These are phyloP conservation scores for Melikaiella ostensackeni DNA, from an alignment of 2,888 invertebrate genomes.

Conservation along the genomic window DNA sequence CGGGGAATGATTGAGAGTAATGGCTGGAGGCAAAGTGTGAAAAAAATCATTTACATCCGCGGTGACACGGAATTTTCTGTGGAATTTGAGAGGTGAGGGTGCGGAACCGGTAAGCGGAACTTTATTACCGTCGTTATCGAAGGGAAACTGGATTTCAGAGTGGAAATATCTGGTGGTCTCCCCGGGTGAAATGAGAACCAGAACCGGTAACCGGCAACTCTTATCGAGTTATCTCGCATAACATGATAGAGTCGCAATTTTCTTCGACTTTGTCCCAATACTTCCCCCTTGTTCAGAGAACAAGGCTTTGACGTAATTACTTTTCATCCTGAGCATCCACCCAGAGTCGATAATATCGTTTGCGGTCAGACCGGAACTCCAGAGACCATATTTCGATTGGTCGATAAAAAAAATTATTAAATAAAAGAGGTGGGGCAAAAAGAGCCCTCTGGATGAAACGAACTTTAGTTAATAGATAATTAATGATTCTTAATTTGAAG, in stretches of 20 bases:
- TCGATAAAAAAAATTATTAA: background rate
- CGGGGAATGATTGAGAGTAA: slow-evolving; percentile 11
- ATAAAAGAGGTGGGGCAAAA: background rate
- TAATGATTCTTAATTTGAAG: background rate
- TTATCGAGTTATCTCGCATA: slow-evolving; percentile 56
- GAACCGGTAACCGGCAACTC: slow-evolving; percentile 52
- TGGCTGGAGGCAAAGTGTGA: slow-evolving; percentile 34
- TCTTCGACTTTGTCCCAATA: slow-evolving; percentile 43
- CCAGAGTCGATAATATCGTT: slow-evolving; percentile 12
- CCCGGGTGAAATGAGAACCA: slow-evolving; percentile 35
- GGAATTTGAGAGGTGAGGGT: slow-evolving; percentile 46
- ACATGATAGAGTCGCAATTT: slow-evolving; percentile 52
- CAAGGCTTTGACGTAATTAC: slow-evolving; percentile 25
- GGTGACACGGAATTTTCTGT: slow-evolving; percentile 50
- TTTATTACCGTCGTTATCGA: slow-evolving; percentile 63
- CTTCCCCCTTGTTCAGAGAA: slow-evolving; percentile 12
- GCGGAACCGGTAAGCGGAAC: slow-evolving; percentile 54
- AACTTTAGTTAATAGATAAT: background rate
- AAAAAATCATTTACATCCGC: slow-evolving; percentile 47
- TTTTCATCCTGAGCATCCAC: slow-evolving; percentile 16
- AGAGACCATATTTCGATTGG: background rate
- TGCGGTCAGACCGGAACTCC: slow-evolving; percentile 2
- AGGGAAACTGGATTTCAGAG: slow-evolving; percentile 60
- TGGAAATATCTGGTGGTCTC: slow-evolving; percentile 56
- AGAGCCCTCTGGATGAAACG: background rate